These are phyloP conservation scores for Sweltsa coloradensis DNA, from an alignment of 1,140 invertebrate species.

Conservation along the genomic window DNA sequence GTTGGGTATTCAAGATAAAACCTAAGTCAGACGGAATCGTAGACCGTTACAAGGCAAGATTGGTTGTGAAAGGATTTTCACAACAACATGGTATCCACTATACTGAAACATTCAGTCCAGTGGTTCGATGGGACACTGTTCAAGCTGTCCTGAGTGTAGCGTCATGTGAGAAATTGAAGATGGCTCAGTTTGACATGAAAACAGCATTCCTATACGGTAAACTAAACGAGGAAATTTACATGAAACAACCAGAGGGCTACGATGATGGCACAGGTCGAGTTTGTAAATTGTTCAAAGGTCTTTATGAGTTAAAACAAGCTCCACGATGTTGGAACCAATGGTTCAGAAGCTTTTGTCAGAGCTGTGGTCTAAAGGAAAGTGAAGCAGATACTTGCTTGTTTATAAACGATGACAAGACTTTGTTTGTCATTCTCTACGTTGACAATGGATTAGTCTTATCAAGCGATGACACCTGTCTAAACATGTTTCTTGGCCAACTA, in stretches of 20 bases:
- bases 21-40: neutral
- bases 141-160: constrained; percentile 17
- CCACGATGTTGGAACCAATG: constrained; percentile 29
- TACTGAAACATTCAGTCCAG: constrained; percentile 23
- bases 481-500: no score
- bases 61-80: constrained; percentile 21
- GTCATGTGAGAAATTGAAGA: constrained; percentile 17
- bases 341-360: no score
- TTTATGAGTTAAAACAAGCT: constrained; percentile 33
- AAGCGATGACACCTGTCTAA: no score
- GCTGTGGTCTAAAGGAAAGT: no score
- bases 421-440: no score
- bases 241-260: constrained; percentile 29
- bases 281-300: constrained; percentile 25
- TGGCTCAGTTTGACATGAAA: constrained; percentile 24
- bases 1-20: neutral
- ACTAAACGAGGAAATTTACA: constrained; percentile 30
- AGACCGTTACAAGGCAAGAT: constrained; percentile 20
- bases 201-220: constrained; percentile 30
- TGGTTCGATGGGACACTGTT: constrained; percentile 22
- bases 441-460: no score
- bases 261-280: constrained; percentile 17
- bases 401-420: no score
- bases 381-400: no score
- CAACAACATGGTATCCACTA: constrained; percentile 21